Evolutionary conservation across 2,113 vertebrate species (phyloP).

Genomic region (Hemiprocne comata): DNA sequence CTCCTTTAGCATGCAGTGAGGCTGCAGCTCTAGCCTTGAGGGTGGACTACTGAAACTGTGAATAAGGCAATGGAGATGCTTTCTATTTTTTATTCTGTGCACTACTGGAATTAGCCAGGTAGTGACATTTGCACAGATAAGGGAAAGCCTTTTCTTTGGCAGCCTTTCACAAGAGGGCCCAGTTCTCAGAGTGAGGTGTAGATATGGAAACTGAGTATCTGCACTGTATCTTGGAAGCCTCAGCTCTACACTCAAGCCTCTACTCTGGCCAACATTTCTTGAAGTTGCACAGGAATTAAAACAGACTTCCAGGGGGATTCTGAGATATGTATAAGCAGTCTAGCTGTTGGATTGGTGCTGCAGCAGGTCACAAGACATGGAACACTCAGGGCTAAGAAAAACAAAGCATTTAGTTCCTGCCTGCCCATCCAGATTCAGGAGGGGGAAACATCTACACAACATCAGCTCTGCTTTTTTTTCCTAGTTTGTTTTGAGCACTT

Average conservation of each 20-base stretch:
- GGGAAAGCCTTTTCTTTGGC: not conserved
- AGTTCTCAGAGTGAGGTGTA: not conserved
- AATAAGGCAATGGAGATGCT: not conserved
- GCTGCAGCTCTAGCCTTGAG: not conserved
- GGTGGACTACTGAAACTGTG: not conserved
- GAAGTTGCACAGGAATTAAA: not conserved
- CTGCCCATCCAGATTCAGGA: not conserved
- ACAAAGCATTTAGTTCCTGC: not conserved
- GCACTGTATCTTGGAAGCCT: not conserved
- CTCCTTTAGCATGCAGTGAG: too few species aligned
- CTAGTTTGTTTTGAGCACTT: not conserved
- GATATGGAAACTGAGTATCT: not conserved
- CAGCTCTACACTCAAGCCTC: not conserved
- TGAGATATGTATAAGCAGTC: accelerated
- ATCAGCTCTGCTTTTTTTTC: too few species aligned
- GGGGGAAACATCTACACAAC: not conserved
- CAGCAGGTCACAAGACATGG: not conserved
- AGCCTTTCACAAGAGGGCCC: not conserved
- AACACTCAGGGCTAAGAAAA: not conserved
- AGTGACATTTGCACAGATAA: not conserved
- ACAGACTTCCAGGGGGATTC: not conserved
- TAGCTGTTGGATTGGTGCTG: not conserved
- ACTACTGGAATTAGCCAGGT: not conserved
- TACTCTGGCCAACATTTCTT: not conserved
- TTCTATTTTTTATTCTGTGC: not conserved